Base-by-base conservation (phyloP, 2,113 vertebrate genomes). In the Acanthochromis polyacanthus region DNA sequence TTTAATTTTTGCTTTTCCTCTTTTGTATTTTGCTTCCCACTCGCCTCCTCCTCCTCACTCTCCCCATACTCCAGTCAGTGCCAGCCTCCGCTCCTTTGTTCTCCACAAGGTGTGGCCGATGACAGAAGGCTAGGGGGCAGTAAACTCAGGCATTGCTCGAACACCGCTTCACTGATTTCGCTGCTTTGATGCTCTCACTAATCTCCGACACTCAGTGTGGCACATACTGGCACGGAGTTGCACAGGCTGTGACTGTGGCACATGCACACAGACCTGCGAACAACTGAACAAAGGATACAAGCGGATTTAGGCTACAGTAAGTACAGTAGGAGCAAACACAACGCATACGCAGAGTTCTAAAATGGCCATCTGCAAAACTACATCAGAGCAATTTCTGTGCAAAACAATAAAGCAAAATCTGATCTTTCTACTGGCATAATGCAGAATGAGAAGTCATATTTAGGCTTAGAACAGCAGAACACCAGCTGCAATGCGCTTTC, bases 41-140 rank as follows among this genome's bases (percentile, higher is more conserved):
- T 68, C 73, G 25, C 25, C 25, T 59, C 55, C 64, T 73, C 65
- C 68, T 55, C 25, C 71, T 76, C 70, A 52, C 55, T 80, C 61
- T 73, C 59, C 76, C 43, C 38, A 11, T 48, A 50, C 63, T 82
- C 58, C 82, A 73, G 57, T 43, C 73, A 59, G 85, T 85, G 82
- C 81, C 88, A 88, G 86, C 80, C 81, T 84, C 87, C 14, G 40
- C 75, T 87, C 64, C 85, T 92, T 90, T 92, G 85, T 92, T 91
- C 87, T 80, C 75, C 61, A 12, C 61, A 65, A 82, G 89, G 89
- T 87, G 90, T 90, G 90, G 88, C 79, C 20, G 30, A 73, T 64
- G 67, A 86, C 81, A 85, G 87, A 79, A 66, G 82, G 82, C 65
- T 63, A 80, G 82, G 74, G 80, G 89, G 81, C 74, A 71, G 78